Evolutionary conservation across 2,797 vertebrate genomes (phyloP), one percentile per base, ranked within the genome.

Genomic region (Notamacropus eugenii): DNA sequence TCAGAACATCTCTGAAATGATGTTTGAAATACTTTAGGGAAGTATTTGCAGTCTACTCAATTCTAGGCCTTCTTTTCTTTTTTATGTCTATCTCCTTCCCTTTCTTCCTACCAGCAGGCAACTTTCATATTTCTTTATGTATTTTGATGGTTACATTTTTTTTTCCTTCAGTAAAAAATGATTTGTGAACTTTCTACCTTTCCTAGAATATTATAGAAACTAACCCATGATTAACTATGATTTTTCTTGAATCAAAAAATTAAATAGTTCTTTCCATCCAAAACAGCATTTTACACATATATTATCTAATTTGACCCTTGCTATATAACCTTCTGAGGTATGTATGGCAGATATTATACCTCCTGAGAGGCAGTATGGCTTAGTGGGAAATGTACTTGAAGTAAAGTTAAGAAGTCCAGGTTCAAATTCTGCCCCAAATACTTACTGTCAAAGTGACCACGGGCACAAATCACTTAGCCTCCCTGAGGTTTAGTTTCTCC

Each of bases 151-250:
- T 62, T 62, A 91, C n/a, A 56, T n/a, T 52, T 52, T 93, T n/a
- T 92, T 94, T 90, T 82, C 96, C 93, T 97, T 93, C 54, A 94
- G 34, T 6, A 57, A 87, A 54, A 93, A 94, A 90, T 93, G 46
- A 90, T 31, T 91, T 56, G 40, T 50, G 93, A 91, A 97, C 55
- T 96, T 92, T 82, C 31, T 95, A 67, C 96, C 90, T n/a, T 54
- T 92, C 94, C 52, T 54, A 29, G 34, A 57, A 11, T 3, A 90
- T 50, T 16, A 92, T 57, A 56, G 95, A 95, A 95, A 59, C 58
- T 92, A 52, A 34, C 46, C 31, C 52, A 52, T 52, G 52, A 52
- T 95, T 91, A 90, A 56, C 31, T 55, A 57, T 5, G 57, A 62
- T 62, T 13, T 62, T 62, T 54, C 14, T 13, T 14, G 28, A 62